Evolutionary conservation across 2,797 vertebrate species (phyloP), one percentile per base, ranked within the genome.

Genomic region (Acanthiza pusilla): DNA sequence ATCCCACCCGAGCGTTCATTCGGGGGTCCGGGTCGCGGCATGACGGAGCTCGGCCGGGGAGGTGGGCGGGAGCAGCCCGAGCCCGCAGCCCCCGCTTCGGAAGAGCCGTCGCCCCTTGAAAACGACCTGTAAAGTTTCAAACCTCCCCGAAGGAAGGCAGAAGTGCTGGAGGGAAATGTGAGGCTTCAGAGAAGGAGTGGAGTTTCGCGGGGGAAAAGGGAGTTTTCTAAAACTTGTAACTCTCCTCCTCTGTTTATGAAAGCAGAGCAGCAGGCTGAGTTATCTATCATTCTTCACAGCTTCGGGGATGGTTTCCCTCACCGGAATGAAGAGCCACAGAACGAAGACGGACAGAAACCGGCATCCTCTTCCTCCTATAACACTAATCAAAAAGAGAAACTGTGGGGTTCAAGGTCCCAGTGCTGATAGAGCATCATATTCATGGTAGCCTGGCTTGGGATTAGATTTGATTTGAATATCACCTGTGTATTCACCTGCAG

Each of bases 21-120:
- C 1, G 43, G 13, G 4, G 2, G 42, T 4, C 34, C 15, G 2
- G 27, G 16, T 0, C 7, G 22, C 1, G 47, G 8, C 17, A 8
- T 70, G 38, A 20, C 2, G 16, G n/a, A 3, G 7, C 47, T 26
- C 42, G 1, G 61, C 16, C 34, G 12, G 12, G n/a, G 29, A 1
- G 36, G 45, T 0, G 8, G 25, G 27, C 29, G 20, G 51, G 25
- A 19, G 77, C 36, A 3, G 15, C 9, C 50, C 13, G 5, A 9
- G 4, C 34, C 13, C 4, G 4, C 25, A 15, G 47, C 7, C 38
- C 3, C 5, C 2, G 5, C n/a, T 23, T 30, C 1, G 9, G 1
- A 21, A 27, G 55, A 34, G 42, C 42, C 4, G 7, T 5, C 3
- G 2, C 10, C 4, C 1, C 63, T 54, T 10, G 32, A 8, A 2